A percentile compares a stretch with the other conserved stretches of the same genome.
Evolutionary conservation across 2,888 invertebrate species (phyloP).

Genomic region (Leucoma salicis): DNA sequence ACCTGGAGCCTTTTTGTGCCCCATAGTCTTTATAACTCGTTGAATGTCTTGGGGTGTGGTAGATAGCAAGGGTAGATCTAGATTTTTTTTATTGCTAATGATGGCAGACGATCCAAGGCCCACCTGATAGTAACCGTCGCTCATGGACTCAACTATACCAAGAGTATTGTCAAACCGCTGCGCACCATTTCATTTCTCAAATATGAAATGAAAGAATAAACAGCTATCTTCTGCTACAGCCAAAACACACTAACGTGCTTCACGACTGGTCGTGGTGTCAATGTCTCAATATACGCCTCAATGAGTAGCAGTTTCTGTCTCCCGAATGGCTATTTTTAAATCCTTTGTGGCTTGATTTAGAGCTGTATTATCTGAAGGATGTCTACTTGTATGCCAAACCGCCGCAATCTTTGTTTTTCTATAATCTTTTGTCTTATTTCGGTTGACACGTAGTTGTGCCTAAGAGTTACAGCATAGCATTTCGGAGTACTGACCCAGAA

Average conservation of each 20-base stretch:
- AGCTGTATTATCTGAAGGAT: conserved; percentile 4
- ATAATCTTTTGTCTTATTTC: not conserved
- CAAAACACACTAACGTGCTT: too few species aligned
- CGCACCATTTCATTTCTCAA: too few species aligned
- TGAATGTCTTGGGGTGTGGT: conserved; percentile 1
- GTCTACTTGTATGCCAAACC: conserved; percentile 13
- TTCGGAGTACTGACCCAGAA: conserved; percentile 1
- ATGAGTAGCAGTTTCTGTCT: not conserved
- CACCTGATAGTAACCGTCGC: too few species aligned
- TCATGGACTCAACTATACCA: too few species aligned
- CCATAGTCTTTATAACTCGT: too few species aligned
- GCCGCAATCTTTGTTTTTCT: conserved; percentile 11
- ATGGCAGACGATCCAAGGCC: too few species aligned
- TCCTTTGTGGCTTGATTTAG: conserved; percentile 5
- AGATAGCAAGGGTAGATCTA: not conserved
- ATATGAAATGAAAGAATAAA: too few species aligned
- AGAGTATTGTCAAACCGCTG: too few species aligned
- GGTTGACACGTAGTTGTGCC: not conserved
- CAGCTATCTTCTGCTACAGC: too few species aligned
- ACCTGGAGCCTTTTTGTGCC: too few species aligned
- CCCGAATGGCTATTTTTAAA: not conserved
- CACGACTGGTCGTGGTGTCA: not conserved
- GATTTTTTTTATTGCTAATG: not conserved
- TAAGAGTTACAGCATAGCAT: conserved; percentile 2
- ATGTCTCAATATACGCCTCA: not conserved